phyloP scores from a whole-genome alignment of 2,888 invertebrate species.

The Zygaena filipendulae region DNA sequence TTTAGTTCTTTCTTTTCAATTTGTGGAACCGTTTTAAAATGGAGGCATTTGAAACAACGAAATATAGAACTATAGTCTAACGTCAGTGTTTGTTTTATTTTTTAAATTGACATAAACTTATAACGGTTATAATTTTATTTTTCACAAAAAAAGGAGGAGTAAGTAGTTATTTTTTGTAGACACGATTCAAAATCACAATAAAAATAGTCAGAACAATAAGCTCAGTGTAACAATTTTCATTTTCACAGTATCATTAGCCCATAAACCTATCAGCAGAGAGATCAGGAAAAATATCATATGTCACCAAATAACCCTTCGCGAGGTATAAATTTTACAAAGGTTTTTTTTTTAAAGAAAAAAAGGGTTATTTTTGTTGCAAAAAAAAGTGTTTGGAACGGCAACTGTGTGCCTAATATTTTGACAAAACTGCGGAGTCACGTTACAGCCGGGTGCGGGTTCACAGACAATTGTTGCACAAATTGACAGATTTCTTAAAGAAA shows the following conservation, averaged over 20 bases:
- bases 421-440: slow-evolving; percentile 58
- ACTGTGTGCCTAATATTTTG: slow-evolving; percentile 68
- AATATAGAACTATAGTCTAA: slow-evolving; percentile 46
- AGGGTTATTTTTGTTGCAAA: slow-evolving; percentile 37
- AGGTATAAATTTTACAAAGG: slow-evolving; percentile 29
- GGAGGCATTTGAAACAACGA: slow-evolving; percentile 36
- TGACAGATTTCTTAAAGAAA: too few species aligned
- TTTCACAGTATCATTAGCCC: too few species aligned
- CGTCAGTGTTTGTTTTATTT: slow-evolving; percentile 23
- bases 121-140: too few species aligned
- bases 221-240: too few species aligned
- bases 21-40: slow-evolving; percentile 53
- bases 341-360: slow-evolving; percentile 27
- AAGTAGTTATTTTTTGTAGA: too few species aligned
- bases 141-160: too few species aligned
- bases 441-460: slow-evolving; percentile 28
- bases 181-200: too few species aligned
- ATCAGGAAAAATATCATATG: slow-evolving; percentile 46
- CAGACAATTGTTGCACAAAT: too few species aligned
- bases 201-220: too few species aligned
- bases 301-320: slow-evolving; percentile 24
- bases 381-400: slow-evolving; percentile 37
- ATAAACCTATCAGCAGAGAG: too few species aligned
- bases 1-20: slow-evolving; percentile 62
- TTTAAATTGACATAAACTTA: too few species aligned